Evolutionary conservation across 2,113 vertebrate genomes (phyloP), one percentile per base, ranked within the genome.

Genomic region (Potamarius usumacintae): DNA sequence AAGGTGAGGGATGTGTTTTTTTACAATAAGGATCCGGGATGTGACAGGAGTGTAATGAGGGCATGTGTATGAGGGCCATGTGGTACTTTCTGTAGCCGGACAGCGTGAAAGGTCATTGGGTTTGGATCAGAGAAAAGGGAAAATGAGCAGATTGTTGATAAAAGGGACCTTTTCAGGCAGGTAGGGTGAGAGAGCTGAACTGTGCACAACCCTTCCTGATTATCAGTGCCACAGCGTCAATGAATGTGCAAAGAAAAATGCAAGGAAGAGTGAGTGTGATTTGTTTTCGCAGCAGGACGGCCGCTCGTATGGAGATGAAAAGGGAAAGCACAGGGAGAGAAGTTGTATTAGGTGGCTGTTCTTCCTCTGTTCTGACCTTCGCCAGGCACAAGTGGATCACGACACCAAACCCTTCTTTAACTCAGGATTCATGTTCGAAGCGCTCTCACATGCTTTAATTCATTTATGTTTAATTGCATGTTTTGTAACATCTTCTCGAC

Each of bases 241-340:
- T 72, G 57, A 84, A 84, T 76, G 62, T 34, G 42, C 42, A 42
- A 58, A 27, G 80, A 87, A 67, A 69, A 82, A 63, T 20, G 58
- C 71, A 57, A 50, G 80, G 86, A 79, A n/a, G 62, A 87, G 42
- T 67, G 85, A 89, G 69, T 77, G 58, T 92, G 82, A 91, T 91
- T 92, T 89, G 89, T 91, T 92, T 90, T 91, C 90, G 90, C 89
- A 89, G 88, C 86, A 52, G 91, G 86, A 63, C 1, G 30, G 72
- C 48, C 58, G 67, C 69, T 90, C 82, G 50, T 88, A 88, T 87
- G 71, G 90, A 88, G 90, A 89, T 89, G 78, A 89, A 90, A 92
- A 89, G 71, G 71, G 48, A 86, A 88, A 67, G 58, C 58, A 58
- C 63, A 53, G 69, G 87, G 86, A 82, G 86, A 86, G 74, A 82